phyloP scores from a whole-genome alignment of 2,888 invertebrate species.

The Metallyticus violacea region DNA sequence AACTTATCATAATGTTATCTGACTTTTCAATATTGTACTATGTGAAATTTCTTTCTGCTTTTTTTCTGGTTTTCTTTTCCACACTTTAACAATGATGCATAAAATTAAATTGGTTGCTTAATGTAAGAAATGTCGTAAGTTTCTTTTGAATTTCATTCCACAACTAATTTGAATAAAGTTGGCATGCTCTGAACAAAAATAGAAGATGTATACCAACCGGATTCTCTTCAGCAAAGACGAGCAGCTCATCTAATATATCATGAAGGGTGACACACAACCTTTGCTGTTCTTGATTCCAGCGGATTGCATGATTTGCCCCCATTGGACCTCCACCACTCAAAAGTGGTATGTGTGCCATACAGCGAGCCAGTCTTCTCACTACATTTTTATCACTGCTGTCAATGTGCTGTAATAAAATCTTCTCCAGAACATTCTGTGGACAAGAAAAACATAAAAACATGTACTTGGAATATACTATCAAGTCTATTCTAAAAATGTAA shows the following conservation, averaged over 20 bases:
- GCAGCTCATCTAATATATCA: conserved; percentile 22
- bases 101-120: neutral
- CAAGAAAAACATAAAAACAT: too few species aligned
- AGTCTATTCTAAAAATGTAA: too few species aligned
- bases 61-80: too few species aligned
- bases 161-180: too few species aligned
- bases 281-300: conserved; percentile 22
- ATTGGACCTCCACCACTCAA: conserved; percentile 26
- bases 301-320: conserved; percentile 16
- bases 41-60: too few species aligned
- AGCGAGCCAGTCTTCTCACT: conserved; percentile 13
- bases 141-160: too few species aligned
- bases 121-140: too few species aligned
- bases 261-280: conserved; percentile 20
- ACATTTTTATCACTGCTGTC: neutral
- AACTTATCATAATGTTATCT: too few species aligned
- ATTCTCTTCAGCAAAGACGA: neutral
- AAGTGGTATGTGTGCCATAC: conserved; percentile 25
- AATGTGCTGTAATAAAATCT: conserved; percentile 10
- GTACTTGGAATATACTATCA: too few species aligned
- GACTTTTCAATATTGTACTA: too few species aligned
- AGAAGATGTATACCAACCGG: neutral
- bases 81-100: neutral
- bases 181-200: neutral
- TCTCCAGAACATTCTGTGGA: conserved; percentile 22